phyloP scores from a whole-genome alignment of 2,113 vertebrate genomes.

The Alosa alosa region DNA sequence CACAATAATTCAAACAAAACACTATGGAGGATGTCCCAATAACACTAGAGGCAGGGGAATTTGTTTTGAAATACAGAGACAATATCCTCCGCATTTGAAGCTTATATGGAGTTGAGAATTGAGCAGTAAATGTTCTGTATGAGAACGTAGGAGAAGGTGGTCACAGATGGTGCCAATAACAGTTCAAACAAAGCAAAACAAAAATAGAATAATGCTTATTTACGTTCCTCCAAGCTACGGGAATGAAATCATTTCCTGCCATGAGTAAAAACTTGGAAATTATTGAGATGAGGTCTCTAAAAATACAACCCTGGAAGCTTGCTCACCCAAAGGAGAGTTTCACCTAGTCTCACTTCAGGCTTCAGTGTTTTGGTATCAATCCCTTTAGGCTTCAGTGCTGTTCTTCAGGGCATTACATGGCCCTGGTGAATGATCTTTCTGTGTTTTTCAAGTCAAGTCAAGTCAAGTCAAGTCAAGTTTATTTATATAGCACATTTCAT shows the following conservation, averaged over 20 bases:
- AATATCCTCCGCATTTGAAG: background rate
- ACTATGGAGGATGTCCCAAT: too few relatives aligned
- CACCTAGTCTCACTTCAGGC: background rate
- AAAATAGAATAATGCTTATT: background rate
- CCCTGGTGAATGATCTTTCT: background rate
- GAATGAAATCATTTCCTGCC: background rate
- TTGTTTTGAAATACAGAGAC: too few relatives aligned
- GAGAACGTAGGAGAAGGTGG: background rate
- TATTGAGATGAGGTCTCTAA: background rate
- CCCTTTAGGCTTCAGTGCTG: background rate
- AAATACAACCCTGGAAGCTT: background rate
- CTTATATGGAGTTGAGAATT: background rate
- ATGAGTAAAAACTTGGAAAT: background rate
- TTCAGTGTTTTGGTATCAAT: background rate
- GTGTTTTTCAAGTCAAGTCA: background rate
- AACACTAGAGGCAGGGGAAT: too few relatives aligned
- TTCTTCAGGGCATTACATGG: background rate
- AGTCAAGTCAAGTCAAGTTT: too few relatives aligned
- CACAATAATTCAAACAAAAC: too few relatives aligned
- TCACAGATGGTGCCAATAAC: background rate
- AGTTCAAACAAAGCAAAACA: background rate
- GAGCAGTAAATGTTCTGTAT: background rate
- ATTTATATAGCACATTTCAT: too few relatives aligned
- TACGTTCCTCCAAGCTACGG: background rate
- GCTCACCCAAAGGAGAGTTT: background rate